Conservation (phyloP, 2,113 vertebrate genomes). For the Amphiprion ocellaris region DNA sequence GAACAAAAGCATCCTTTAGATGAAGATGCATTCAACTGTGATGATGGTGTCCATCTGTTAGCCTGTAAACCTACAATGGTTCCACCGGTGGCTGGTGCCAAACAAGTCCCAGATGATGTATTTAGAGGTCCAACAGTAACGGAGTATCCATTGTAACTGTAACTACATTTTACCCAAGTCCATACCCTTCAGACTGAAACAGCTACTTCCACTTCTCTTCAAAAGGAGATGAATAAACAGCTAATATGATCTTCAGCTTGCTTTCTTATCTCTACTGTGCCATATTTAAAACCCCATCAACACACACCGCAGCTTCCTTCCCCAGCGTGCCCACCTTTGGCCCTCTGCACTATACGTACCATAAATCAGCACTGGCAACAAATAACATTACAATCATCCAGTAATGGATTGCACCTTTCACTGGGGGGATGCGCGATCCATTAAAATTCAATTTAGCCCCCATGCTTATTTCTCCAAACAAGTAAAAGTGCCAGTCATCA, state of each 20-base stretch:
- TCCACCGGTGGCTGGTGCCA: background rate
- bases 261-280: constrained; percentile 40
- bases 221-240: constrained; percentile 48
- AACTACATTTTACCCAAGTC: constrained; percentile 34
- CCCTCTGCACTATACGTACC: constrained; percentile 54
- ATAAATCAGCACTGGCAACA: constrained; percentile 83
- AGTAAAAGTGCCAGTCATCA: constrained; percentile 85
- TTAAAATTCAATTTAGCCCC: constrained; percentile 93
- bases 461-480: constrained; percentile 88
- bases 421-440: constrained; percentile 86
- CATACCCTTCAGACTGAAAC: background rate
- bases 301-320: constrained; percentile 66
- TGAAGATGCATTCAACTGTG: background rate
- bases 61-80: background rate
- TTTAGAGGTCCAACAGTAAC: background rate
- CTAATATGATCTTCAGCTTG: constrained; percentile 34
- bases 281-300: constrained; percentile 75
- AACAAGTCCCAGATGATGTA: background rate
- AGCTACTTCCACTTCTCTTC: constrained; percentile 24
- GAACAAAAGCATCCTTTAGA: background rate
- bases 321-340: constrained; percentile 74
- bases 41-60: background rate
- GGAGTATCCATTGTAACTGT: background rate
- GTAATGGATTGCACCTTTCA: constrained; percentile 90
- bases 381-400: constrained; percentile 87